Evolutionary conservation across 2,888 invertebrate species (phyloP).

Genomic region (Diaphora mendica): DNA sequence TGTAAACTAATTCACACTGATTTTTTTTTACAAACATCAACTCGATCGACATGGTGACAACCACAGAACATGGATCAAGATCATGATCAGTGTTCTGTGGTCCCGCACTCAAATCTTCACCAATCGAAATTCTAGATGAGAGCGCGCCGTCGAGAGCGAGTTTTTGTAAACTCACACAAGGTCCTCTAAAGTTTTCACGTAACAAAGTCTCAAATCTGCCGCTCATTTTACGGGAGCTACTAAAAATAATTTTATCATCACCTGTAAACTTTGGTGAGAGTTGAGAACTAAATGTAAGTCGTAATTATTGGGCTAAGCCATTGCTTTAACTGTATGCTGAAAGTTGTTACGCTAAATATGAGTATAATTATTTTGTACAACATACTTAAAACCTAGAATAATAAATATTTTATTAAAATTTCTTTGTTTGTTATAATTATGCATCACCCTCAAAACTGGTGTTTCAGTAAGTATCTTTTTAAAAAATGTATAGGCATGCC

Average conservation of each 20-base stretch:
- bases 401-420: slow-evolving; percentile 45
- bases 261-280: slow-evolving; percentile 31
- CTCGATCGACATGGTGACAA: too few relatives aligned
- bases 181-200: neutral
- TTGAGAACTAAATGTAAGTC: slow-evolving; percentile 26
- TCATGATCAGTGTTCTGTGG: too few relatives aligned
- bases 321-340: slow-evolving; percentile 46
- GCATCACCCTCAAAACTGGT: too few relatives aligned
- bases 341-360: slow-evolving; percentile 49
- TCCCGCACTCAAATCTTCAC: too few relatives aligned
- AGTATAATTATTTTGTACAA: slow-evolving; percentile 61
- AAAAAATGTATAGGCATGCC: too few relatives aligned
- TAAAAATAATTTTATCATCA: slow-evolving; percentile 15
- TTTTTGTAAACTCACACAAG: too few relatives aligned
- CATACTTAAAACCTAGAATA: slow-evolving; percentile 50
- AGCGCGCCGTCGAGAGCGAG: neutral
- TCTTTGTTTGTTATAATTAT: too few relatives aligned
- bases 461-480: too few relatives aligned
- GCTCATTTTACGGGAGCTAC: neutral
- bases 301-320: slow-evolving; percentile 43
- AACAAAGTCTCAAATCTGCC: neutral
- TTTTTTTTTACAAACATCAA: too few relatives aligned
- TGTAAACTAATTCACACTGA: too few relatives aligned
- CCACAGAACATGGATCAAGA: too few relatives aligned
- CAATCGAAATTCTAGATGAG: too few relatives aligned